Percentiles rank a stretch among this genome's conserved stretches.
These are phyloP conservation scores for Caenorhabditis briggsae DNA, from an alignment of 1,140 invertebrate species.

Conservation along the genomic window DNA sequence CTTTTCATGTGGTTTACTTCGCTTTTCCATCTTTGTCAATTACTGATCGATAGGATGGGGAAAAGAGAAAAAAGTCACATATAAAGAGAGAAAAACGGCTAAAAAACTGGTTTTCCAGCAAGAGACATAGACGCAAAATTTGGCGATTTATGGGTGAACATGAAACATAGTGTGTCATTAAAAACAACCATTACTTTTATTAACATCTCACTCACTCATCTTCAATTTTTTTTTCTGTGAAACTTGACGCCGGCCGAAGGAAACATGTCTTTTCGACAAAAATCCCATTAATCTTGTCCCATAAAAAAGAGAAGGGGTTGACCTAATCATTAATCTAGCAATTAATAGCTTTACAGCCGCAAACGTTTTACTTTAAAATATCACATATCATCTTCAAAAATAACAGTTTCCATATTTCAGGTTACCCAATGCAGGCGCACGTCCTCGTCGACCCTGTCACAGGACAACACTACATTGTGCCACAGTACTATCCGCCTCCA, in stretches of 20 bases:
- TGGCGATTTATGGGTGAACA: conserved; percentile 50
- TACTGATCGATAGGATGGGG: conserved; percentile 32
- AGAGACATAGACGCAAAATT: conserved; percentile 15
- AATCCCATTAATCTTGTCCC: neutral
- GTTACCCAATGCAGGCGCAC: conserved; percentile 59
- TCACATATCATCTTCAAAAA: neutral
- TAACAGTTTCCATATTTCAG: conserved; percentile 9
- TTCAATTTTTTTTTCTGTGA: conserved; percentile 30
- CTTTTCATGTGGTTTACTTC: neutral
- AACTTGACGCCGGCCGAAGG: conserved; percentile 14
- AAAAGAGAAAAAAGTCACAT: conserved; percentile 4
- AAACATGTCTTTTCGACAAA: conserved; percentile 22
- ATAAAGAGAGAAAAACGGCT: conserved; percentile 10
- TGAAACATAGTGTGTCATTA: conserved; percentile 45
- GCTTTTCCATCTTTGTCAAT: conserved; percentile 32
- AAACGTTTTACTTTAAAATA: neutral
- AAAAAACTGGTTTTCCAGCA: conserved; percentile 33
- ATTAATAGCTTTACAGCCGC: neutral
- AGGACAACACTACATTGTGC: conserved; percentile 64
- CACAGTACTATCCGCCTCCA: conserved; percentile 56
- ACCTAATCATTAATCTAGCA: neutral
- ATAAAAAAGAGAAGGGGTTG: neutral
- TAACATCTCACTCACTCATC: neutral
- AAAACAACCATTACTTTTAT: conserved; percentile 49
- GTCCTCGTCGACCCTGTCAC: conserved; percentile 57